Evolutionary conservation across 2,113 vertebrate species (phyloP).

Genomic region (Bubo scandiacus): DNA sequence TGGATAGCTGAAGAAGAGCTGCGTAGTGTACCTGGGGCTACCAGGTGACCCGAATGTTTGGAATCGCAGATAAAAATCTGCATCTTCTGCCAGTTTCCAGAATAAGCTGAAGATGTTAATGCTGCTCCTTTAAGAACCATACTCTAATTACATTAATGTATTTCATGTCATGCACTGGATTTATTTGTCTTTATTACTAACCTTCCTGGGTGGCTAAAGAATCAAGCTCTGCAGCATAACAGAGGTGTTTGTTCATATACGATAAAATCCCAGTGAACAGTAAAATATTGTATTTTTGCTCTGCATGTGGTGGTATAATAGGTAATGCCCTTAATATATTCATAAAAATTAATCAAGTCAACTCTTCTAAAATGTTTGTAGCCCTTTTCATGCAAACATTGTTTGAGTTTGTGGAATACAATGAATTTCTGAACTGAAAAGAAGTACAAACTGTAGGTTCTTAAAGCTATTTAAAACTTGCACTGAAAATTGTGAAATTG

Average conservation of each 20-base stretch:
- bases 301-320: not conserved
- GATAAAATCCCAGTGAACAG: not conserved
- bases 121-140: not conserved
- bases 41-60: not conserved
- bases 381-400: not conserved
- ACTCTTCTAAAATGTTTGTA: not conserved
- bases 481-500: not conserved
- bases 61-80: not conserved
- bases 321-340: not conserved
- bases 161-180: not conserved
- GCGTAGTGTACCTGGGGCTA: not conserved
- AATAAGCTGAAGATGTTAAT: not conserved
- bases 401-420: conserved; percentile 5
- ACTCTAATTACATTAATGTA: not conserved
- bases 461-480: not conserved
- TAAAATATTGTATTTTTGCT: not conserved
- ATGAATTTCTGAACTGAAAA: conserved; percentile 7
- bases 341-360: conserved; percentile 30
- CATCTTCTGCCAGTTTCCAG: not conserved
- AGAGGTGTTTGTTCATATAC: not conserved
- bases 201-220: not conserved
- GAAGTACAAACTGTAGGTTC: not conserved
- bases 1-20: not conserved
- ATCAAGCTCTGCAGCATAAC: not conserved
- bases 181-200: not conserved